Percentiles rank a stretch among this genome's conserved stretches.
Evolutionary conservation across 2,797 vertebrate species (phyloP).

Genomic region (Meriones psammophilus): DNA sequence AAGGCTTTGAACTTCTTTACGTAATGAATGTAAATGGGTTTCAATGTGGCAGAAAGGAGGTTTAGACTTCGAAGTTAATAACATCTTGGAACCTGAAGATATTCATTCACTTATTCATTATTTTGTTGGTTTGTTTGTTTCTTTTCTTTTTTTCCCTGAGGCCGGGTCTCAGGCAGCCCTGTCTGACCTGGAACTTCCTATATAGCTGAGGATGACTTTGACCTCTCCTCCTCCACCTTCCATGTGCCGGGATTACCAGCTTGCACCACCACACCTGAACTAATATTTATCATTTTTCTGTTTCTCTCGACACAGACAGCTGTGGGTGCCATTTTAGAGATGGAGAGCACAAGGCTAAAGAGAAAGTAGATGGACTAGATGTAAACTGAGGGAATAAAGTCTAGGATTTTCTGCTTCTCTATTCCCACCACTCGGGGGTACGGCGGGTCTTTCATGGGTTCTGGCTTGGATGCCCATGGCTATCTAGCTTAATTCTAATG

Average conservation of each 20-base stretch:
- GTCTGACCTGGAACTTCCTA: background rate
- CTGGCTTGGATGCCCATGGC: background rate
- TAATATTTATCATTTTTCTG: background rate
- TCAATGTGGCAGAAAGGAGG: background rate
- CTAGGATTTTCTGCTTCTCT: background rate
- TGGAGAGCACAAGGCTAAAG: conserved; percentile 15
- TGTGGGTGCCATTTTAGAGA: conserved; percentile 39
- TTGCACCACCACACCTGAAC: background rate
- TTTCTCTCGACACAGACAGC: conserved; percentile 1
- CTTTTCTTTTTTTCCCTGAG: background rate
- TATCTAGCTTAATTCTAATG: conserved; percentile 68
- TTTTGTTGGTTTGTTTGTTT: background rate
- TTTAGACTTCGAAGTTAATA: background rate
- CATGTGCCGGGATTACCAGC: background rate
- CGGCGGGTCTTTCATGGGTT: background rate
- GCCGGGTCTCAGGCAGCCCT: background rate
- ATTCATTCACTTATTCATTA: background rate
- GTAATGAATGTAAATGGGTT: background rate
- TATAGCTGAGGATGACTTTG: background rate
- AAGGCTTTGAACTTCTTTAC: background rate
- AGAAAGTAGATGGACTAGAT: background rate
- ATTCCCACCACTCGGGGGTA: background rate
- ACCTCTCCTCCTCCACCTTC: background rate
- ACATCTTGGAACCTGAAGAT: background rate
- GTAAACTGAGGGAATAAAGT: background rate